Percentiles rank a stretch among this genome's conserved stretches.
These are phyloP conservation scores for Polydrusus pterygomalis DNA, from an alignment of 2,888 invertebrate species.

Conservation along the genomic window DNA sequence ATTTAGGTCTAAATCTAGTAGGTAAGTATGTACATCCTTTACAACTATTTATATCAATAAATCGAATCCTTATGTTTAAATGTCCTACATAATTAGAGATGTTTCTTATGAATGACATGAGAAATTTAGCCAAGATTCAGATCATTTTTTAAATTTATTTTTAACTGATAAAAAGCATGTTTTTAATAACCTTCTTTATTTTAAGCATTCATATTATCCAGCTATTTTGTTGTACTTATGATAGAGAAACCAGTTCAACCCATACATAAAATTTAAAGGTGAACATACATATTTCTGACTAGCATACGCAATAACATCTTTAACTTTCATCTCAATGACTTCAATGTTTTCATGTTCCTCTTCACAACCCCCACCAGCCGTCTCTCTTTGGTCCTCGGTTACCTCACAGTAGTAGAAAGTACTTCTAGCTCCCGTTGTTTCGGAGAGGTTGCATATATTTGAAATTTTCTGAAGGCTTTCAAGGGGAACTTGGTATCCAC, in stretches of 20 bases:
- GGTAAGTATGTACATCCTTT: no score
- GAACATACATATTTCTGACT: constrained; percentile 76
- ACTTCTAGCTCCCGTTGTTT: constrained; percentile 84
- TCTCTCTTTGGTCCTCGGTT: constrained; percentile 83
- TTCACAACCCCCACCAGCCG: constrained; percentile 85
- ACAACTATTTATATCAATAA: not conserved
- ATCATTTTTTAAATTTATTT: no score
- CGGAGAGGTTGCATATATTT: constrained; percentile 84
- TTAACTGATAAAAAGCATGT: no score
- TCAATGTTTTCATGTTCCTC: constrained; percentile 94
- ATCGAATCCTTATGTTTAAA: not conserved
- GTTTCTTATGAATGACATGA: not conserved
- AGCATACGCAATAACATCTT: constrained; percentile 78
- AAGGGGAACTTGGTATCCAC: constrained; percentile 88
- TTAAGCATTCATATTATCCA: not conserved
- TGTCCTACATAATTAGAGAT: not conserved
- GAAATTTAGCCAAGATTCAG: no score
- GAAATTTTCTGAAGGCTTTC: constrained; percentile 79
- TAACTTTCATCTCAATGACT: constrained; percentile 85
- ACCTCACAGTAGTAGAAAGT: constrained; percentile 92
- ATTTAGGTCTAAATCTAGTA: no score
- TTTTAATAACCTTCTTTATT: not conserved
- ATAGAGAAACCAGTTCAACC: constrained; percentile 83
- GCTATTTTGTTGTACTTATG: constrained; percentile 49
- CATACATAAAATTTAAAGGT: constrained; percentile 84